Percentiles rank a stretch among this genome's conserved stretches.
These are phyloP conservation scores for Orchesella flavescens DNA, from an alignment of 2,888 invertebrate species.

Conservation along the genomic window DNA sequence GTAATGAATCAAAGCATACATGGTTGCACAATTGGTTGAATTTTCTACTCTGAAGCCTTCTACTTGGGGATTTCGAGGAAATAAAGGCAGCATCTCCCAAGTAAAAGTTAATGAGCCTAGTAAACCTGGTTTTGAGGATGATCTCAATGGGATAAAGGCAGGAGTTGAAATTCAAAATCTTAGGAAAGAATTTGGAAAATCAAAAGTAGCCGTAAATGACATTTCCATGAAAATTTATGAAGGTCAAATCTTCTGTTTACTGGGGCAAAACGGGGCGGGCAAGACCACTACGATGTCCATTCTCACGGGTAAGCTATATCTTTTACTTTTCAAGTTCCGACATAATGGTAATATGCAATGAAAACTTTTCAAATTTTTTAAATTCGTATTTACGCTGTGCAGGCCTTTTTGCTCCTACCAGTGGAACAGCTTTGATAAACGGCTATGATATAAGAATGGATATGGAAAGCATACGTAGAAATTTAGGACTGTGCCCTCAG, in stretches of 20 bases:
- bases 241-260: conserved; percentile 87
- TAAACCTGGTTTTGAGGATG: conserved; percentile 73
- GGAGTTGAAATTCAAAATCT: conserved; percentile 74
- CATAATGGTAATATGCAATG: no score
- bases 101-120: not conserved
- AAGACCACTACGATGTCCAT: conserved; percentile 86
- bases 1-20: not conserved
- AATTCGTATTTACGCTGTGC: no score
- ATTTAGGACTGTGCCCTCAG: conserved; percentile 92
- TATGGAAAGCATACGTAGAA: conserved; percentile 80
- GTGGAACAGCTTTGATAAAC: conserved; percentile 83
- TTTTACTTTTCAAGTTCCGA: no score
- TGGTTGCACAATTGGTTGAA: not conserved
- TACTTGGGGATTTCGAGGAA: conserved; percentile 29
- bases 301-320: conserved; percentile 78
- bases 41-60: conserved; percentile 26
- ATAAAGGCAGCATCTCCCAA: not conserved
- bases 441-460: conserved; percentile 82
- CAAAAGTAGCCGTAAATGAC: conserved; percentile 80
- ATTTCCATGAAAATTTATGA: conserved; percentile 84
- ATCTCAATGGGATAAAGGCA: conserved; percentile 73
- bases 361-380: no score
- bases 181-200: conserved; percentile 71
- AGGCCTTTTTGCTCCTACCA: conserved; percentile 78
- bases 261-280: conserved; percentile 82